Conservation (phyloP, 2,888 invertebrate genomes). For the Carabus problematicus region DNA sequence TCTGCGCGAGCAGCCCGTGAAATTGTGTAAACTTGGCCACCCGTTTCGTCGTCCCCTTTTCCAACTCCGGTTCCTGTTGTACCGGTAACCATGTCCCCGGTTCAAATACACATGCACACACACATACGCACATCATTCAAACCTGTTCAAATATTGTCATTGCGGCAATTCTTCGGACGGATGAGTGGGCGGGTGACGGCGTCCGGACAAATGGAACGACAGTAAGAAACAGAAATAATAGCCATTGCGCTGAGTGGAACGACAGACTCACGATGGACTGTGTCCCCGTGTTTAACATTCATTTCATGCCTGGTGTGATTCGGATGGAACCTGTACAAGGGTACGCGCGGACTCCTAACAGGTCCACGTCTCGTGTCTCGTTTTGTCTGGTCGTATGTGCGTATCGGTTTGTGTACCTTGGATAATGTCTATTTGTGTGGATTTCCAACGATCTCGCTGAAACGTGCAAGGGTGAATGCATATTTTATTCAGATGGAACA, state of each 20-base stretch:
- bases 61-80: too few species aligned
- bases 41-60: too few species aligned
- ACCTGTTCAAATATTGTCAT: slow-evolving; percentile 46
- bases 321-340: slow-evolving; percentile 3
- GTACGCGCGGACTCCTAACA: too few species aligned
- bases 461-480: too few species aligned
- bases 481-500: too few species aligned
- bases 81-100: slow-evolving; percentile 7
- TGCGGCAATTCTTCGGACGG: slow-evolving; percentile 25
- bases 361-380: too few species aligned
- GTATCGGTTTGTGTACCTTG: too few species aligned
- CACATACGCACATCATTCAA: slow-evolving; percentile 40
- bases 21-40: slow-evolving; percentile 17
- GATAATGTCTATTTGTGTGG: too few species aligned
- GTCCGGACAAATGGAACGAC: not conserved
- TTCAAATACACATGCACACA: not conserved
- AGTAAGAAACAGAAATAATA: slow-evolving; percentile 14
- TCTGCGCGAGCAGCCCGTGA: slow-evolving; percentile 9
- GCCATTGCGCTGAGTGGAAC: not conserved
- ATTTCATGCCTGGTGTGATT: slow-evolving; percentile 31
- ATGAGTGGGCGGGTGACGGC: not conserved
- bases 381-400: too few species aligned
- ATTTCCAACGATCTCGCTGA: too few species aligned
- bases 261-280: slow-evolving; percentile 6
- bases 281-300: slow-evolving; percentile 42